Conservation (phyloP, 2,797 vertebrate species). For the Adrianichthys oophorus region DNA sequence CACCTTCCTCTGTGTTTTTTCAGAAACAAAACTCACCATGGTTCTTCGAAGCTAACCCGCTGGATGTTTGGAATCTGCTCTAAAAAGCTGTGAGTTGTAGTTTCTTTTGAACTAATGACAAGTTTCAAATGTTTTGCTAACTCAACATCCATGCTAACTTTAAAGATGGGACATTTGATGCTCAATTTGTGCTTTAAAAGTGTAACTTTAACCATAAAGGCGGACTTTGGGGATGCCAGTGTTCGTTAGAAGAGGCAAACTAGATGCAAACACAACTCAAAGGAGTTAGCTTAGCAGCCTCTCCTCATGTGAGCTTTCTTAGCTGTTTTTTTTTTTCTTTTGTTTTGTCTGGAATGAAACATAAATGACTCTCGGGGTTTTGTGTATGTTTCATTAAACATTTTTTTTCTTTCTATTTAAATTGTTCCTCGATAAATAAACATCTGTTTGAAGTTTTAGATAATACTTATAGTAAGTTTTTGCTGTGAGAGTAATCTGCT, state of each 20-base stretch:
- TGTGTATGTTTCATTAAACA: not conserved
- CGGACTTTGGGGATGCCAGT: not conserved
- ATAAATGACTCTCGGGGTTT: constrained; percentile 5
- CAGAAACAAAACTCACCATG: constrained; percentile 41
- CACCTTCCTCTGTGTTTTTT: constrained; percentile 21
- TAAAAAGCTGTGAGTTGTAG: constrained; percentile 65
- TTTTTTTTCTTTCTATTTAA: not conserved
- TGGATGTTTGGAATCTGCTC: constrained; percentile 27
- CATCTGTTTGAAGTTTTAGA: not conserved
- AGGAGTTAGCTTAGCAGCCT: constrained; percentile 60
- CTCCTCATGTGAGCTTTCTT: constrained; percentile 37
- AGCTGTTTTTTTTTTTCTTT: constrained; percentile 23
- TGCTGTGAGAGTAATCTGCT: not conserved
- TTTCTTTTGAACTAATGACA: constrained; percentile 18
- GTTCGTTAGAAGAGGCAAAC: not conserved
- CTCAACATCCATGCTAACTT: not conserved
- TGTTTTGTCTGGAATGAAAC: constrained; percentile 31
- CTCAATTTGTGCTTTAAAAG: constrained; percentile 18
- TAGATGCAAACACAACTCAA: constrained; percentile 6
- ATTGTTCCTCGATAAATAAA: not conserved
- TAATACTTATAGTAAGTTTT: not conserved
- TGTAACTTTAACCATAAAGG: not conserved
- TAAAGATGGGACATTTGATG: constrained; percentile 13
- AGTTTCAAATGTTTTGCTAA: constrained; percentile 23
- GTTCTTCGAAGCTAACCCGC: constrained; percentile 36